Evolutionary conservation across 92 coral and sea anemone species (phyloP), one percentile per base, ranked within the genome.

Genomic region (Scolanthus callimorphus): DNA sequence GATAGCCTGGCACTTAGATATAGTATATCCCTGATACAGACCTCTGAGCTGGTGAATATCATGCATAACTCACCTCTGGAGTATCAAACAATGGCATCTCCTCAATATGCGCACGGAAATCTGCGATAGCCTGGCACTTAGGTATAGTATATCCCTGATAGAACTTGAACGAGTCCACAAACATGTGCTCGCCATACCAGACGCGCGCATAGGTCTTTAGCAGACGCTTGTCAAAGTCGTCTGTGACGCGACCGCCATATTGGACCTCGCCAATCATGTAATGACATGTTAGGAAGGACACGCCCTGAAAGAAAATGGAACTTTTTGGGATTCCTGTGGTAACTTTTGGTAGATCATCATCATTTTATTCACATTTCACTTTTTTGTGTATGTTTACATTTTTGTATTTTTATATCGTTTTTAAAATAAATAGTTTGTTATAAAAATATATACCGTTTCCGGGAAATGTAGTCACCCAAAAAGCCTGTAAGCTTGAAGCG

Each of bases 261-360:
- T 92, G 98, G 29, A 92, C 98, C 44, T 92, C 98, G 47, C 98
- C 98, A 51, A 92, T 88, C 98, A 92, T 92, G 68, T 92, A 92
- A 50, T 88, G 98, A 17, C 88, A 96, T 19, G 98, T 92, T 28
- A 78, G 73, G 96, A 96, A 92, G 0, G 98, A 92, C 31, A 92
- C 98, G 30, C 98, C 98, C 98, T 92, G 46, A 11, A 15, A 51
- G 24, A 20, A 21, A 11, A 48, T 39, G 46, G 55, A 45, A n/a
- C n/a, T n/a, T n/a, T n/a, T n/a, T n/a, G n/a, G n/a, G n/a, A n/a
- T n/a, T n/a, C n/a, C n/a, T n/a, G n/a, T n/a, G n/a, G n/a, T n/a
- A n/a, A n/a, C n/a, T n/a, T n/a, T n/a, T n/a, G n/a, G n/a, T n/a
- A n/a, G n/a, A n/a, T n/a, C n/a, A n/a, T n/a, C n/a, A n/a, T n/a